Evolutionary conservation across 2,888 invertebrate genomes (phyloP).

Genomic region (Eumerus sabulonum): DNA sequence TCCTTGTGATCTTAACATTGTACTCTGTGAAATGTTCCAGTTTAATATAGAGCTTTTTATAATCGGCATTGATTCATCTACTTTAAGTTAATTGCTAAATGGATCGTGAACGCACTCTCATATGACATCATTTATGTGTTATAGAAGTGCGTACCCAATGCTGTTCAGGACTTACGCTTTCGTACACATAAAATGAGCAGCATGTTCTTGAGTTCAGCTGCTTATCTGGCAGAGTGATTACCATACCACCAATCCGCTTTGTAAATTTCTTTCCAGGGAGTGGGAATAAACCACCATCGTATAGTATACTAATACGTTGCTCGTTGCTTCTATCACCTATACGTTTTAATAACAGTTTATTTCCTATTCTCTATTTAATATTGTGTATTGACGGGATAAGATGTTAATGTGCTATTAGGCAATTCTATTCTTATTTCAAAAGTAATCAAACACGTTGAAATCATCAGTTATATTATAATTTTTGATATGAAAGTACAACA

Average conservation of each 20-base stretch:
- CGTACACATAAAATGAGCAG: constrained; percentile 39
- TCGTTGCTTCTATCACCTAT: too few relatives aligned
- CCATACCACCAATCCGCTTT: constrained; percentile 27
- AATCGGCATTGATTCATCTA: constrained; percentile 47
- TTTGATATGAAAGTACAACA: too few relatives aligned
- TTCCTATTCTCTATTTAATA: too few relatives aligned
- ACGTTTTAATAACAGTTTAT: too few relatives aligned
- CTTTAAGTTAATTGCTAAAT: constrained; percentile 55
- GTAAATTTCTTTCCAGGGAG: constrained; percentile 27
- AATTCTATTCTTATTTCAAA: too few relatives aligned
- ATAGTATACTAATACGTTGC: too few relatives aligned
- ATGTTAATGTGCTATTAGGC: too few relatives aligned
- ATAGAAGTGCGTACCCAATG: constrained; percentile 49
- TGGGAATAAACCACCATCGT: too few relatives aligned
- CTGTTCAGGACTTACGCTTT: constrained; percentile 46
- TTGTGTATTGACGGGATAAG: too few relatives aligned
- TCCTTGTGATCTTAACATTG: constrained; percentile 33
- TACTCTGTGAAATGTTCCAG: constrained; percentile 11
- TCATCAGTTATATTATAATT: too few relatives aligned
- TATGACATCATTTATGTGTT: constrained; percentile 53
- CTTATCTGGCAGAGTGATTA: constrained; percentile 1
- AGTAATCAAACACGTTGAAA: too few relatives aligned
- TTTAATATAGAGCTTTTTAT: constrained; percentile 34
- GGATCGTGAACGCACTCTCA: constrained; percentile 54
- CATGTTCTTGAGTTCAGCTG: constrained; percentile 1